Evolutionary conservation across 2,888 invertebrate genomes (phyloP), one percentile per base, ranked within the genome.

Genomic region (Taphrorychus bicolor): DNA sequence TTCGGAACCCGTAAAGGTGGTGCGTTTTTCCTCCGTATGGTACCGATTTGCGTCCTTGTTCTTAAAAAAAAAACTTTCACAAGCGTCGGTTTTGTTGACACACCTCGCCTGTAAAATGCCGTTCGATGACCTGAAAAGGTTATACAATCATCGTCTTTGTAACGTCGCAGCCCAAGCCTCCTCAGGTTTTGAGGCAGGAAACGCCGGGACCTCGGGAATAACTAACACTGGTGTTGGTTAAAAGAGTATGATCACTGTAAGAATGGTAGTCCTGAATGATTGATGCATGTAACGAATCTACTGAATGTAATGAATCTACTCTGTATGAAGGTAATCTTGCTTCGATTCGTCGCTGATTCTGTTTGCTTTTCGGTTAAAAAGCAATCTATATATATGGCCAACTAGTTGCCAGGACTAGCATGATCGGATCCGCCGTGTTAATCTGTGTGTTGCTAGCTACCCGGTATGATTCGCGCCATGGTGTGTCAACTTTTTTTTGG

Each of bases 31-130:
- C 21, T 45, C 62, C 62, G 62, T 62, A 62, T 62, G 62, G 48
- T 62, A 62, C 56, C 56, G 62, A 56, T 42, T n/a, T n/a, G n/a
- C n/a, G 66, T 32, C 51, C 51, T 67, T 57, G 62, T 23, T 56
- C 5, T 21, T 18, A 24, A 51, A 49, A 40, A 54, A 24, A 53
- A 59, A 52, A 61, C 49, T 66, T 60, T 56, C 41, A 60, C 51
- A 41, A 18, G 21, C 52, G 16, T 42, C 32, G 53, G 21, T n/a
- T 41, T 66, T 22, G 56, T 56, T 49, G 66, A 66, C 66, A 66
- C 66, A 54, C 66, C 66, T 42, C n/a, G n/a, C n/a, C n/a, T n/a
- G n/a, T n/a, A n/a, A n/a, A n/a, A 56, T 60, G 66, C 59, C 49
- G 60, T 49, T 17, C 66, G 54, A 17, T 52, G 49, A 53, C 16